Base-by-base conservation (phyloP, 2,113 vertebrate species). In the western clawed frog (Xenopus tropicalis) region DNA sequence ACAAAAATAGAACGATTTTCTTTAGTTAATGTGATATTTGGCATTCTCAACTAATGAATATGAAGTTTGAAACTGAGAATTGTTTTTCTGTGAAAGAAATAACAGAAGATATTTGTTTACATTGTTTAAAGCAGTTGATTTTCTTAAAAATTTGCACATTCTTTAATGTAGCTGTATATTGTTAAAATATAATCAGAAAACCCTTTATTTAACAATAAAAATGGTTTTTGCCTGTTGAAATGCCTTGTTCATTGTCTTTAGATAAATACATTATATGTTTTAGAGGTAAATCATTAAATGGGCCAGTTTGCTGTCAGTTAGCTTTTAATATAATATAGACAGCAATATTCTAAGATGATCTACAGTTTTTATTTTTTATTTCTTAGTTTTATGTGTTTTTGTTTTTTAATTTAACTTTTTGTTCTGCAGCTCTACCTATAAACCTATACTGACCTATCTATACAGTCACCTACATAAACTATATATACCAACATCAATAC, bases 151-250 rank as follows among this genome's bases (percentile, higher is more conserved):
- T 83, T 83, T 90, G 80, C 77, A 86, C 57, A 82, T 91, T 86
- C 83, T 90, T 90, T 86, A 84, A 83, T 72, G 65, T 85, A 86
- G 82, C 69, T 79, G 79, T 89, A 90, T 82, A 88, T 67, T 74
- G 71, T 79, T 79, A 73, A 66, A 74, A 82, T 82, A 80, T 81
- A 77, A 80, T 75, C 72, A 69, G n/a, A 67, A 11, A 61, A 61
- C 54, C 24, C 48, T 68, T 74, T 68, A 69, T 87, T 90, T 91
- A 86, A 84, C 83, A 86, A 42, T 88, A 80, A 85, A 83, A 83
- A n/a, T 56, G 70, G 70, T 14, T n/a, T 17, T 17, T 54, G 52
- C 52, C 46, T n/a, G 19, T 54, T n/a, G 8, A 54, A n/a, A n/a
- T 10, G 52, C 29, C 21, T 46, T 71, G 20, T 11, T 23, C 11